Base-by-base conservation (phyloP, 2,113 vertebrate species). In the Bubo bubo region DNA sequence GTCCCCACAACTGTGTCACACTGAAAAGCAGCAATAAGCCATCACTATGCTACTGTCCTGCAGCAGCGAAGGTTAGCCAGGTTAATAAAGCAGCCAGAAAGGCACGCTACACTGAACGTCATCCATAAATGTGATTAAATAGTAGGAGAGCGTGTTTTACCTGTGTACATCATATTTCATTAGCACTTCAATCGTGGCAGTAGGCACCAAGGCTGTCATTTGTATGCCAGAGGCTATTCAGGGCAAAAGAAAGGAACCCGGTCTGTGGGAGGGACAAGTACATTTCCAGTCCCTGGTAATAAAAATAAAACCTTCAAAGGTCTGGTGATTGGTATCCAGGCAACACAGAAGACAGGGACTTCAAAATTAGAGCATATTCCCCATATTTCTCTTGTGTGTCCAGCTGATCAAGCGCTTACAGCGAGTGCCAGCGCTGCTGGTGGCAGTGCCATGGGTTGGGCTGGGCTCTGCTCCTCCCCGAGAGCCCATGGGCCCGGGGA, bases 261-360 rank as follows among this genome's bases (percentile, higher is more conserved):
- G 20, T 13, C 39, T 37, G 63, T 64, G 74, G 90, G 67, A 95
- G 88, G 79, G 50, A 86, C 14, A 8, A 22, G 37, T 6, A 24
- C 63, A 20, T 66, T 59, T 72, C 72, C 68, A 93, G 60, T 9
- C 71, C 53, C 73, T 63, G 49, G 43, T 60, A 83, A 71, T 43
- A 52, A 91, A 94, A 93, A 90, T 86, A 88, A 93, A 91, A 59
- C 43, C 79, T 64, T 52, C 58, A 79, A 45, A 91, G 62, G 56
- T 21, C 86, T 96, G 86, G 32, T 59, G 80, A n/a, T 49, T 0
- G 50, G 93, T 96, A 93, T 95, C 94, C 93, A 96, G 76, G 96
- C 96, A 96, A 91, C 96, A 5, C 52, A 43, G 55, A 34, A 79
- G 66, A 34, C 47, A 55, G 62, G 35, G 85, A 37, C 71, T 71